Conservation (phyloP, 2,888 invertebrate species). For the Troilus luridus region DNA sequence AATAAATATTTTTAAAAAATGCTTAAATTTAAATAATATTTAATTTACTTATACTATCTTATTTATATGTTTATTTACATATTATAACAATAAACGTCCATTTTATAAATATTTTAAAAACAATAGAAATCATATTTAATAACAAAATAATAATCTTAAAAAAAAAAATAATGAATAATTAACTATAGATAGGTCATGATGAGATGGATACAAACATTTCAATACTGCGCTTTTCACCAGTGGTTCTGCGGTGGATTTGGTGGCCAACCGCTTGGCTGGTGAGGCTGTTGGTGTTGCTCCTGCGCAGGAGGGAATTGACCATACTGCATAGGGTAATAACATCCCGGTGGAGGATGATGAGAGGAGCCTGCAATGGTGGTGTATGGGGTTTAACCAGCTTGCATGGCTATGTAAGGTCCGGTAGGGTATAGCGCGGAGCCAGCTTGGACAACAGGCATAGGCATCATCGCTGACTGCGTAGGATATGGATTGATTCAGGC, state of each 20-base stretch:
- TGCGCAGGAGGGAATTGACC: background rate
- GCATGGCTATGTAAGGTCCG: slow-evolving; percentile 71
- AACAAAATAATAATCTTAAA: slow-evolving; percentile 9
- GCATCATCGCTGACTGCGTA: slow-evolving; percentile 69
- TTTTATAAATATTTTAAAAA: slow-evolving; percentile 27
- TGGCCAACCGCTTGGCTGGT: background rate
- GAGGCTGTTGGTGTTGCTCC: background rate
- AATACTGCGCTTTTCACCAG: background rate
- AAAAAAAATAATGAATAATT: background rate
- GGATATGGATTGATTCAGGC: slow-evolving; percentile 78
- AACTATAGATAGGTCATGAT: background rate
- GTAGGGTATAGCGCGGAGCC: slow-evolving; percentile 77
- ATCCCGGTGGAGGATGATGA: slow-evolving; percentile 55
- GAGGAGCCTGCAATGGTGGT: slow-evolving; percentile 62
- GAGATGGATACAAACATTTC: background rate
- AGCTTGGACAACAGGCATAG: slow-evolving; percentile 77
- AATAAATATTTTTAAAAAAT: background rate
- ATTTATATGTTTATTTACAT: slow-evolving; percentile 9
- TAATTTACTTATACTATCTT: background rate
- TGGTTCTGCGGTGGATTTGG: slow-evolving; percentile 1
- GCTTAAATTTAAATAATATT: background rate
- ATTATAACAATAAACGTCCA: background rate
- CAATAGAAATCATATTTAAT: background rate
- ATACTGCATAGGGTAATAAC: slow-evolving; percentile 32
- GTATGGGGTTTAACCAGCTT: slow-evolving; percentile 82